Evolutionary conservation across 1,140 invertebrate genomes (phyloP).

Genomic region (Trigoniulus corallinus): DNA sequence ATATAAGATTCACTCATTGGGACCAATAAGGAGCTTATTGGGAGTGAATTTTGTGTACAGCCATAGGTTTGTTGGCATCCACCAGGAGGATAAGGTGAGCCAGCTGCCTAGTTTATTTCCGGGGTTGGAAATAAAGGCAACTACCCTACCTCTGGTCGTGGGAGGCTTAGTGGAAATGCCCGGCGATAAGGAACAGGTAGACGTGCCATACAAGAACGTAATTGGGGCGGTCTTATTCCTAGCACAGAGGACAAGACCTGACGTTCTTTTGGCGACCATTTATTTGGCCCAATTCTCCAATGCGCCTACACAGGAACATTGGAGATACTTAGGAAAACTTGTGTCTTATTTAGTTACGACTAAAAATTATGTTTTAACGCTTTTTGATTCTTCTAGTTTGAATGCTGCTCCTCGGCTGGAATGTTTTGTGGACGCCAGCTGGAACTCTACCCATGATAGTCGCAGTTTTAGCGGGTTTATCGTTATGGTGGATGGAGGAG

Average conservation of each 20-base stretch:
- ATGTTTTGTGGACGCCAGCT: neutral
- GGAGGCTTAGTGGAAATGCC: neutral
- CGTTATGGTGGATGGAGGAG: conserved; percentile 10
- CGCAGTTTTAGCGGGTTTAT: conserved; percentile 13
- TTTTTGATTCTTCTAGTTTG: neutral
- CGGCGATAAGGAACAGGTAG: neutral
- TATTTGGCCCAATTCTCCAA: conserved; percentile 1
- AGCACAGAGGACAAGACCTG: conserved; percentile 1
- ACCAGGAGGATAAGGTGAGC: neutral
- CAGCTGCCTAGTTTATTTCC: neutral
- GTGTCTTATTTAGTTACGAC: neutral
- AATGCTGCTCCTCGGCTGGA: neutral
- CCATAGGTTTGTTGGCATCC: neutral
- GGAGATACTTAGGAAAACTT: neutral
- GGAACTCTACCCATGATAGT: conserved; percentile 5
- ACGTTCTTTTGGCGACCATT: neutral
- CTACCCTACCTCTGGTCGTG: neutral
- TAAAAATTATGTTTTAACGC: neutral
- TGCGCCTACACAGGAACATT: conserved; percentile 1
- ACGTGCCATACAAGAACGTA: neutral
- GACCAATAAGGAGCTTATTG: neutral
- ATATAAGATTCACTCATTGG: neutral
- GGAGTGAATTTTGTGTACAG: neutral
- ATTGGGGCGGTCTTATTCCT: conserved; percentile 3
- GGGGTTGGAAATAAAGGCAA: neutral